Conservation (phyloP, 2,888 invertebrate species). For the Fragum whitleyi region DNA sequence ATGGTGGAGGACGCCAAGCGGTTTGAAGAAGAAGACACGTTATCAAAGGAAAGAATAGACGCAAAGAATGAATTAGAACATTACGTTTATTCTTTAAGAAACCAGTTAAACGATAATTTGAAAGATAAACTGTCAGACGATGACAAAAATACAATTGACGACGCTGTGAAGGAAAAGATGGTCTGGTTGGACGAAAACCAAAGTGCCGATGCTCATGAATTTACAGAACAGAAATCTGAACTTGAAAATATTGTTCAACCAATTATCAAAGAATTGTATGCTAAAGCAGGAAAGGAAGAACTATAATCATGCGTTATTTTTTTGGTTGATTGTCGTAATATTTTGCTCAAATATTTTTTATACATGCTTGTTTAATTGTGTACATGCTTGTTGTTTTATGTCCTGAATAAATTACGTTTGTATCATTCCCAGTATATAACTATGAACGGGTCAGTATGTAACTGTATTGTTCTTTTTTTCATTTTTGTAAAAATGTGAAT, state of each 20-base stretch:
- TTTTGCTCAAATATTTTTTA: no score
- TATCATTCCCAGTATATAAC: no score
- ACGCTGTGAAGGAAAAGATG: conserved; percentile 96
- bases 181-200: conserved; percentile 98
- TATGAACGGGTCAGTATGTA: no score
- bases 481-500: no score
- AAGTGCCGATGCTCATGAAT: conserved; percentile 95
- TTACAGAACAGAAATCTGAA: conserved; percentile 96
- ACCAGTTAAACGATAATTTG: conserved; percentile 98
- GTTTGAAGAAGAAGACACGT: conserved; percentile 99
- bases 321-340: no score
- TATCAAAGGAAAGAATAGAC: conserved; percentile 92
- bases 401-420: no score
- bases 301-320: conserved; percentile 17
- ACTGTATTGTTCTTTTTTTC: no score
- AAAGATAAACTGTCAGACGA: conserved; percentile 94
- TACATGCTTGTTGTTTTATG: no score
- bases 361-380: no score
- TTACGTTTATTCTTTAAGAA: conserved; percentile 98
- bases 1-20: conserved; percentile 99
- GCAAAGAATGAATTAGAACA: conserved; percentile 97
- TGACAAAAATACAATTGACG: conserved; percentile 97
- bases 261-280: conserved; percentile 97
- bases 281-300: conserved; percentile 86
- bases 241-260: conserved; percentile 98